Evolutionary conservation across 2,113 vertebrate genomes (phyloP).

Genomic region (Amphilophus citrinellus): DNA sequence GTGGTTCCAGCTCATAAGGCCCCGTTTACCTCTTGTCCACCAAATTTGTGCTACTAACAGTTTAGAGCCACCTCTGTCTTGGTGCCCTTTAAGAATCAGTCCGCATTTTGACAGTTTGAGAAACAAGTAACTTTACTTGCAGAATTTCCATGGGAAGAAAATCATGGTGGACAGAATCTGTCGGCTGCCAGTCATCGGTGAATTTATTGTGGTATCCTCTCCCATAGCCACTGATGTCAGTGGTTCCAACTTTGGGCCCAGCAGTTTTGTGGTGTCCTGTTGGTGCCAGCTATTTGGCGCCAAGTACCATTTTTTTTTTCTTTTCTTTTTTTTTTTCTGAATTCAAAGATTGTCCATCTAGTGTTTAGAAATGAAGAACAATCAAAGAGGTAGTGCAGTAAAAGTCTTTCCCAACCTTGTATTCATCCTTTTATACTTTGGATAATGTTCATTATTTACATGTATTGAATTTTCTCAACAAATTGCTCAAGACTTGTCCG

Average conservation of each 20-base stretch:
- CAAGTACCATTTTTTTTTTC: too few relatives aligned
- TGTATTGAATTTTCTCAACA: neutral
- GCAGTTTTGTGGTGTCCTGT: too few relatives aligned
- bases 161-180: neutral
- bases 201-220: neutral
- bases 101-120: neutral
- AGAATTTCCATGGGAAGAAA: neutral
- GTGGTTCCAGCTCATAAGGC: neutral
- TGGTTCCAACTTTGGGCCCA: neutral
- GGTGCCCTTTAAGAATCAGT: neutral
- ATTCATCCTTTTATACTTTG: neutral
- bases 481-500: rapidly evolving
- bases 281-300: too few relatives aligned
- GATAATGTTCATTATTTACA: neutral
- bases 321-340: too few relatives aligned
- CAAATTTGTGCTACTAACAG: neutral
- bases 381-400: too few relatives aligned
- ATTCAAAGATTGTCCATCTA: too few relatives aligned
- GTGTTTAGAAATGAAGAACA: too few relatives aligned
- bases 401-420: too few relatives aligned
- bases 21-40: neutral
- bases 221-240: neutral
- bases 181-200: neutral
- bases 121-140: neutral
- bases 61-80: neutral